Base-by-base conservation (phyloP, 1,140 invertebrate genomes). In the Aricia agestis region DNA sequence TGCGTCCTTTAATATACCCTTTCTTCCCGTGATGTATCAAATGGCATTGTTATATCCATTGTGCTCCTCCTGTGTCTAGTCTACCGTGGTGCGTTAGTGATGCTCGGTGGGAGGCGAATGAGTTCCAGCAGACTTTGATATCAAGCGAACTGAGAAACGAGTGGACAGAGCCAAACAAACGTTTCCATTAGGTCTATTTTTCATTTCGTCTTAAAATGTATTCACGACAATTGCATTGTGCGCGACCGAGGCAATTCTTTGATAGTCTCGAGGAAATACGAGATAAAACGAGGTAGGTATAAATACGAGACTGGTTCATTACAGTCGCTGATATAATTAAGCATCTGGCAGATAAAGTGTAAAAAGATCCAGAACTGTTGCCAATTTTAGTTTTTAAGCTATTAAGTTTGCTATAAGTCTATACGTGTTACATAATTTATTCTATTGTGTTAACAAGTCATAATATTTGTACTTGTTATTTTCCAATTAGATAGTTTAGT, bases 141-240 rank as follows among this genome's bases (percentile, higher is more conserved):
- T 63, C 59, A 18, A 63, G 59, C 59, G 59, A 25, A 63, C 59
- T 63, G 59, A 63, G 59, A 63, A 63, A 63, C 19, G 19, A 63
- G 59, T 25, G 59, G 18, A 63, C 59, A 19, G 0, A 59, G 58
- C 13, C 15, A 19, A 63, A 63, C 59, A 63, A 63, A 19, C 59
- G 19, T 63, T 63, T 63, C 59, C 19, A 19, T 59, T 19, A 19
- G 19, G 59, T 63, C 59, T 63, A 63, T 63, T 63, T 59, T 59
- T 59, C 58, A 18, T 59, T 58, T 59, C 58, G 6, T 59, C 58
- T 18, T 59, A 59, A 59, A 19, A 59, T 59, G 11, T n/a, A 18
- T 59, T 36, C 36, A 36, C 36, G 36, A 36, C 36, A 36, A 32
- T 32, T 59, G 13, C 57, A 59, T 45, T 45, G 42, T 45, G 11